Percentiles rank a stretch among this genome's conserved stretches.
Evolutionary conservation across 2,888 invertebrate genomes (phyloP).

Genomic region (Zootermopsis nevadensis): DNA sequence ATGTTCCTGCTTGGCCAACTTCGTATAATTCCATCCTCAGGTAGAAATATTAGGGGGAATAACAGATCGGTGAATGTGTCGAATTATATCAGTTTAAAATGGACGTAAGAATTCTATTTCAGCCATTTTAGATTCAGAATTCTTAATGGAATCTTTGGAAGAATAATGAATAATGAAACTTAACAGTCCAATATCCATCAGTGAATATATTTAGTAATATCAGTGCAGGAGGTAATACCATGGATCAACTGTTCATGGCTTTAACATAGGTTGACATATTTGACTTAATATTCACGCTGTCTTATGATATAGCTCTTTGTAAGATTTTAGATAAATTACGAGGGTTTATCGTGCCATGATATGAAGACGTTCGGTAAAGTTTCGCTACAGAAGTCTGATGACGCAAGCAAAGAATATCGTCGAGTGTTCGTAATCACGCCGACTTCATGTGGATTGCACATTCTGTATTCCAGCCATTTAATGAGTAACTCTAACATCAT

Average conservation of each 20-base stretch:
- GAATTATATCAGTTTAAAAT: constrained; percentile 5
- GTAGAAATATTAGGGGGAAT: not conserved
- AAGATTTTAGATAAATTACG: not conserved
- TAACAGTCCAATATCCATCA: not conserved
- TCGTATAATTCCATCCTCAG: constrained; percentile 17
- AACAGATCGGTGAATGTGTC: too few relatives aligned
- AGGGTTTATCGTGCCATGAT: not conserved
- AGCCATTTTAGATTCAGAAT: not conserved
- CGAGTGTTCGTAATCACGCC: not conserved
- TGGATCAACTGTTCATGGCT: not conserved
- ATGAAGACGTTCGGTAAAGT: not conserved
- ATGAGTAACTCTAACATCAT: constrained; percentile 5
- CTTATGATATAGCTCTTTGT: not conserved
- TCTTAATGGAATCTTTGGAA: not conserved
- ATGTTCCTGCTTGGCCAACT: constrained; percentile 3
- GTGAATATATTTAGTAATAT: constrained; percentile 14
- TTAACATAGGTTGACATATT: constrained; percentile 1
- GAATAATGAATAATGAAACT: not conserved
- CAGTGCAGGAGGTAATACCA: not conserved
- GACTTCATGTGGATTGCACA: not conserved
- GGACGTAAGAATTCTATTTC: not conserved
- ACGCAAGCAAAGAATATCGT: not conserved
- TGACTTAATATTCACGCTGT: not conserved
- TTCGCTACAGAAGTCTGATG: not conserved
- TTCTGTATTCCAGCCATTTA: not conserved